These are phyloP conservation scores for Gryllus bimaculatus DNA, from an alignment of 1,140 invertebrate species.

Conservation along the genomic window DNA sequence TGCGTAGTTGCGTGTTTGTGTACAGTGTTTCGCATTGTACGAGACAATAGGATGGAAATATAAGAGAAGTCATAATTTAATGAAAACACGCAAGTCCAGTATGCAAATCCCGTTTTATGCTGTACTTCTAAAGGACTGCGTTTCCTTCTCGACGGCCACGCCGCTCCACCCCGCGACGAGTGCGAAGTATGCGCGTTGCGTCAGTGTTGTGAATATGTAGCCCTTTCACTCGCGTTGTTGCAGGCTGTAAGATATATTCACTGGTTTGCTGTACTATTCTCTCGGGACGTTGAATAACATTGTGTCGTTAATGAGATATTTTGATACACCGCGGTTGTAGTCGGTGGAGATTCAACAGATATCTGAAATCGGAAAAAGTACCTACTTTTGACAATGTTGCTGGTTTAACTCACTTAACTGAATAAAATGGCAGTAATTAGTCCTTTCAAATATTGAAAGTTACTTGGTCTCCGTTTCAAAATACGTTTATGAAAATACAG, in stretches of 20 bases:
- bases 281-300: not conserved
- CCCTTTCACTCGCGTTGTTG: not conserved
- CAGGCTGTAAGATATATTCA: not conserved
- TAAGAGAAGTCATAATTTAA: slow-evolving; percentile 1
- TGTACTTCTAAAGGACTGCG: not conserved
- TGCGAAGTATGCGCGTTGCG: not conserved
- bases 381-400: too few species aligned
- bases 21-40: not conserved
- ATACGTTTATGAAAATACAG: too few species aligned
- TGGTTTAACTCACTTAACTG: too few species aligned
- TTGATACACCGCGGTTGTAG: not conserved
- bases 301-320: not conserved
- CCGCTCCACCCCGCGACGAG: not conserved
- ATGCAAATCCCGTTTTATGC: not conserved
- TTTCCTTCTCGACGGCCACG: not conserved
- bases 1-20: not conserved
- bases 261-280: not conserved
- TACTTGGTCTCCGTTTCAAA: too few species aligned
- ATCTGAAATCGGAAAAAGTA: too few species aligned
- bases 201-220: not conserved
- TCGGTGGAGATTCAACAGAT: too few species aligned
- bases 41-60: not conserved
- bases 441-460: too few species aligned
- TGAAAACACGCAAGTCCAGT: not conserved
- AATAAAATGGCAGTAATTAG: too few species aligned